A percentile compares a stretch with the other conserved stretches of the same genome.
phyloP scores from a whole-genome alignment of 2,113 vertebrate genomes.

The Paramormyrops kingsleyae region DNA sequence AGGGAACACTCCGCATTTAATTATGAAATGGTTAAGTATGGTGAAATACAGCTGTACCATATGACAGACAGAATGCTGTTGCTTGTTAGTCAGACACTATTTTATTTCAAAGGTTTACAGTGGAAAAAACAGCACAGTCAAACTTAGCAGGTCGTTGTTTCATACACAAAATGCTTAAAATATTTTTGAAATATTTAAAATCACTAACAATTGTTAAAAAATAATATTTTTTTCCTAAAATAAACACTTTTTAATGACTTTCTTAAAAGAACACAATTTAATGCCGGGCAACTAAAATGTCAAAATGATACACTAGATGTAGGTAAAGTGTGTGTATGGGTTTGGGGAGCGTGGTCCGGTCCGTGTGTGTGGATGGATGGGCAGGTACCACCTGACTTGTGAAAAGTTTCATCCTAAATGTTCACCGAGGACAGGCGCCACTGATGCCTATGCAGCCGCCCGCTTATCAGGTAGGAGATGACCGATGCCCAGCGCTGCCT shows the following conservation, averaged over 20 bases:
- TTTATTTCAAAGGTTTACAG: not conserved
- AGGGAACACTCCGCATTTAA: not conserved
- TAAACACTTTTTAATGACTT: not conserved
- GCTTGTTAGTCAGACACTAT: not conserved
- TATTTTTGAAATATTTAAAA: not conserved
- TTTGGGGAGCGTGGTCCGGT: not conserved
- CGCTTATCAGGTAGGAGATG: conserved; percentile 55
- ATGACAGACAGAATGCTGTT: not conserved
- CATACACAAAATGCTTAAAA: not conserved
- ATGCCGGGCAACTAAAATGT: not conserved
- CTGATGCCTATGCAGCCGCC: conserved; percentile 33
- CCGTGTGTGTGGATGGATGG: not conserved
- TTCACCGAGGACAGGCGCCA: conserved; percentile 40
- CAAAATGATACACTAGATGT: not conserved
- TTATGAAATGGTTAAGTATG: not conserved
- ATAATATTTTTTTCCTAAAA: not conserved
- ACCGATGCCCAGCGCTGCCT: conserved; percentile 41
- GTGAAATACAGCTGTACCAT: not conserved
- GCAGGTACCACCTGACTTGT: not conserved
- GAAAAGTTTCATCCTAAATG: conserved; percentile 33
- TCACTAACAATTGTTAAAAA: not conserved
- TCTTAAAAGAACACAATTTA: not conserved
- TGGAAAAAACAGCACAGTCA: not conserved
- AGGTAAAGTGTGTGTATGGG: not conserved
- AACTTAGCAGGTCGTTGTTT: not conserved